Evolutionary conservation across 2,888 invertebrate genomes (phyloP).

Genomic region (Agrochola lychnidis): DNA sequence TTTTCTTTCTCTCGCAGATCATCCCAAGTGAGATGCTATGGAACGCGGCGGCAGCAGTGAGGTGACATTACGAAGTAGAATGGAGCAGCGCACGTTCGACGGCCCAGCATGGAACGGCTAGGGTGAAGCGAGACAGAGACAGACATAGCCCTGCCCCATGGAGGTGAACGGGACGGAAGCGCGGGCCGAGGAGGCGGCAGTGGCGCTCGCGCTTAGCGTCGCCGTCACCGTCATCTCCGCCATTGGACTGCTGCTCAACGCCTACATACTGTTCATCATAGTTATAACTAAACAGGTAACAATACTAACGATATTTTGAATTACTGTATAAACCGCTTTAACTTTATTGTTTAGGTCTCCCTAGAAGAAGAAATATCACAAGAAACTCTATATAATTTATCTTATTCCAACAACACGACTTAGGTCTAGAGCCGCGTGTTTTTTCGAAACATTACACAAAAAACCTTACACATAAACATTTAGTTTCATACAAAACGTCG

Average conservation of each 20-base stretch:
- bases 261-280: constrained; percentile 93
- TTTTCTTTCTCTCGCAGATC: constrained; percentile 72
- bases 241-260: constrained; percentile 93
- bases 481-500: no score
- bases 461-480: no score
- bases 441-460: no score
- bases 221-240: constrained; percentile 93
- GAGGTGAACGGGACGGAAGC: constrained; percentile 88
- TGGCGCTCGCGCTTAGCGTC: constrained; percentile 92
- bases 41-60: constrained; percentile 86
- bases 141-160: constrained; percentile 74
- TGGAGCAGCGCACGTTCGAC: constrained; percentile 64
- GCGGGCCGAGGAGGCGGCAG: constrained; percentile 90
- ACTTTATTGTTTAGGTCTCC: no score
- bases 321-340: no score
- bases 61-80: constrained; percentile 77
- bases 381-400: no score
- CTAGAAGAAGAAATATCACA: background rate
- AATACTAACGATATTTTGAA: background rate
- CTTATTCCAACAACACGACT: no score
- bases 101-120: constrained; percentile 75
- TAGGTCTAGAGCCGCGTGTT: no score
- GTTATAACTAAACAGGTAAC: constrained; percentile 93
- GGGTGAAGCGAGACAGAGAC: constrained; percentile 71
- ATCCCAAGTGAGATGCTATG: constrained; percentile 81